phyloP scores from a whole-genome alignment of 2,888 invertebrate species.

The Sminthurinus aureus region DNA sequence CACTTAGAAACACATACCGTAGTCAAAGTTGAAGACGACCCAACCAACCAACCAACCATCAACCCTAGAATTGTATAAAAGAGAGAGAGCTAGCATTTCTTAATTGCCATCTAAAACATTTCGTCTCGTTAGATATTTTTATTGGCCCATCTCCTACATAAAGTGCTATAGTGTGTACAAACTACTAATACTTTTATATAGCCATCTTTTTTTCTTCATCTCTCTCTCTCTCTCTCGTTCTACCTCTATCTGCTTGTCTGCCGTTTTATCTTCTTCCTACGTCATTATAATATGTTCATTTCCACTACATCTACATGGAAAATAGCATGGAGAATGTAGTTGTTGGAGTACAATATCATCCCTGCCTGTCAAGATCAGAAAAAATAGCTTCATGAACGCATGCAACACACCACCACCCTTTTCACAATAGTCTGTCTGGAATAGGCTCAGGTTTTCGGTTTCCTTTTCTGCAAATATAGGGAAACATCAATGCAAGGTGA shows the following conservation, averaged over 20 bases:
- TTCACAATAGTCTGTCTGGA: not conserved
- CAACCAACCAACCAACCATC: slow-evolving; percentile 42
- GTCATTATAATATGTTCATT: slow-evolving; percentile 1
- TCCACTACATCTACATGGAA: not conserved
- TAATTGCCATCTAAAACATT: slow-evolving; percentile 52
- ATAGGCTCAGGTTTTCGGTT: not conserved
- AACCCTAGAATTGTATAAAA: not conserved
- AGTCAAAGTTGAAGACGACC: slow-evolving; percentile 7
- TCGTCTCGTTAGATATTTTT: slow-evolving; percentile 53
- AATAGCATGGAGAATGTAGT: slow-evolving; percentile 18
- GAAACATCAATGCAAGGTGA: no score
- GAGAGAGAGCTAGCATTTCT: slow-evolving; percentile 44
- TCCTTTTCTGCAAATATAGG: not conserved
- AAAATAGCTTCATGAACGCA: slow-evolving; percentile 38
- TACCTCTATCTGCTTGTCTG: not conserved
- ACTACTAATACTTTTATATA: slow-evolving; percentile 12
- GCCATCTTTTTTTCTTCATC: slow-evolving; percentile 16
- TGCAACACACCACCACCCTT: slow-evolving; percentile 18
- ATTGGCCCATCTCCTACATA: slow-evolving; percentile 39
- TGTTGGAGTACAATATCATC: slow-evolving; percentile 23
- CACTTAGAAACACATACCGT: no score
- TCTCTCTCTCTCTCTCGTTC: slow-evolving; percentile 8
- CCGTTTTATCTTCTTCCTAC: slow-evolving; percentile 6
- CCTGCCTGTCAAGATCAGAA: slow-evolving; percentile 33
- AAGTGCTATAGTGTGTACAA: slow-evolving; percentile 15